Evolutionary conservation across 1,140 invertebrate species (phyloP), one percentile per base, ranked within the genome.

Genomic region (Phenacoccus solenopsis): DNA sequence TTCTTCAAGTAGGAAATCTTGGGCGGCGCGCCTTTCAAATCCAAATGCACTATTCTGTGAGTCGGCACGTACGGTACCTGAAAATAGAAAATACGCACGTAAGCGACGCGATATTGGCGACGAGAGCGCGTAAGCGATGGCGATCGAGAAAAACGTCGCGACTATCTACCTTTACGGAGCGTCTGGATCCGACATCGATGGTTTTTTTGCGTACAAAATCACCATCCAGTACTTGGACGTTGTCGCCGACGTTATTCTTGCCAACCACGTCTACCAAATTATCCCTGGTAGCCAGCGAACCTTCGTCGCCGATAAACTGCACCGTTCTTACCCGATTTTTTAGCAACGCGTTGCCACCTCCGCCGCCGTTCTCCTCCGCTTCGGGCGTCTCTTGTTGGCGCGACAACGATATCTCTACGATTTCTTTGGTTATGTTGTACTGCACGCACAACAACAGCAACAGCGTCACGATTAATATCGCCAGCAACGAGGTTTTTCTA

Each of bases 21-120:
- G 0, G 90, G 90, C 1, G 94, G 91, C 0, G 90, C 91, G 16
- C 94, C 94, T 79, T 97, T 96, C 1, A 96, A 80, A 81, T 96
- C 94, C 0, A 97, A 79, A 79, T 96, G 94, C 0, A 96, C 86
- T 32, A 88, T 79, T 20, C 76, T 59, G 61, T 73, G 71, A 0
- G 71, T 69, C 5, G 76, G 76, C 3, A 77, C 72, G 38, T 77
- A 77, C 32, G 69, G 69, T 30, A 56, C 16, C 68, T 32, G 27
- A 28, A 59, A 28, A 57, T 30, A 22, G 30, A 69, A 61, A 1
- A 12, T 10, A 30, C 61, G 61, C 2, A 59, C 49, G 13, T 70
- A 61, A 0, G 57, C 16, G 21, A 70, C 61, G n/a, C n/a, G n/a
- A n/a, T n/a, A n/a, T n/a, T n/a, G n/a, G n/a, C n/a, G n/a, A n/a